Evolutionary conservation across 1,140 invertebrate species (phyloP).

Genomic region (Cylas formicarius): DNA sequence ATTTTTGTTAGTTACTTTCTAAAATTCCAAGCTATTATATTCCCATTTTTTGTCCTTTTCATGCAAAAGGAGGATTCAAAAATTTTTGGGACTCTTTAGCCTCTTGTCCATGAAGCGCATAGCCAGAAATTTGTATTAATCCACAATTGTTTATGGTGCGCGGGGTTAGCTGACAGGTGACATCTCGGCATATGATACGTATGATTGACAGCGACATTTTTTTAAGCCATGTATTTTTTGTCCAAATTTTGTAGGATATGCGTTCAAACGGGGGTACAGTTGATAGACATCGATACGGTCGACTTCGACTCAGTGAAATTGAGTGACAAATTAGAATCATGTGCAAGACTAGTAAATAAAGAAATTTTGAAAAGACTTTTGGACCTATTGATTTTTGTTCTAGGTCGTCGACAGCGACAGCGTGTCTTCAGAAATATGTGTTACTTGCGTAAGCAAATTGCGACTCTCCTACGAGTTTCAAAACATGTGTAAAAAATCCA

Average conservation of each 20-base stretch:
- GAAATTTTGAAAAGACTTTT: slow-evolving; percentile 12
- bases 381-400: slow-evolving; percentile 38
- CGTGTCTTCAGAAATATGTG: slow-evolving; percentile 34
- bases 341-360: slow-evolving; percentile 38
- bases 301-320: slow-evolving; percentile 36
- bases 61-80: too few species aligned
- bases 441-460: slow-evolving; percentile 34
- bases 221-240: slow-evolving; percentile 37
- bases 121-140: too few species aligned
- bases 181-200: slow-evolving; percentile 40
- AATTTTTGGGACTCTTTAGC: too few species aligned
- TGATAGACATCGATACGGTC: slow-evolving; percentile 32
- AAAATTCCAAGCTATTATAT: too few species aligned
- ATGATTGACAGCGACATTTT: slow-evolving; percentile 36
- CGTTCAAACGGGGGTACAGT: slow-evolving; percentile 30
- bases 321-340: slow-evolving; percentile 36
- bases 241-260: slow-evolving; percentile 39
- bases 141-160: slow-evolving; percentile 29
- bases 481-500: slow-evolving; percentile 37
- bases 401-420: slow-evolving; percentile 34
- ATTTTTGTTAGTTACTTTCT: too few species aligned
- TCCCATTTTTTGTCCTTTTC: too few species aligned
- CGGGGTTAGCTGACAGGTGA: slow-evolving; percentile 34
- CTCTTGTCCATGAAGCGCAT: too few species aligned
- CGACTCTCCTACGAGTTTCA: slow-evolving; percentile 38